phyloP scores from a whole-genome alignment of 2,888 invertebrate species.

The Tryphoninae sp. region DNA sequence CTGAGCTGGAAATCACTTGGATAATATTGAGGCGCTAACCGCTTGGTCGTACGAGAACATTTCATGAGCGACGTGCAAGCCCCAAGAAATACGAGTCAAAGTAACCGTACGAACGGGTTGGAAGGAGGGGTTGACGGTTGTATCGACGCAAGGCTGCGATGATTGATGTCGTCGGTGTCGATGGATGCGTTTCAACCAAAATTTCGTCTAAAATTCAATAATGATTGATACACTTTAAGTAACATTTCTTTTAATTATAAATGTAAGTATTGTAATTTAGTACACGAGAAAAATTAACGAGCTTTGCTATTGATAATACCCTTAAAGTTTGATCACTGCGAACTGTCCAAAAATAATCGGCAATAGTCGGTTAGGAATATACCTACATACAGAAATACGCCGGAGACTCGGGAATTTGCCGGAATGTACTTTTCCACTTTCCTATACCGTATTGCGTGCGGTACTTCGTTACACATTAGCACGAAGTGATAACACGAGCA shows the following conservation, averaged over 20 bases:
- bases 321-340: no score
- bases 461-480: conserved; percentile 37
- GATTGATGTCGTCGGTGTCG: no score
- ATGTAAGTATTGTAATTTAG: no score
- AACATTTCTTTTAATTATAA: no score
- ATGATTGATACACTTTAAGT: no score
- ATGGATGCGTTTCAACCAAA: no score
- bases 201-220: no score
- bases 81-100: neutral
- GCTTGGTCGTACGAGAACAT: neutral
- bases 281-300: no score
- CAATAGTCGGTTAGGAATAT: conserved; percentile 14
- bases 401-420: conserved; percentile 21
- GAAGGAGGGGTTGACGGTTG: neutral
- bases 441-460: neutral
- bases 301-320: no score
- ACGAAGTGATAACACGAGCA: conserved; percentile 30
- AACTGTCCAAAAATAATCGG: neutral
- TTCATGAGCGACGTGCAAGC: conserved; percentile 1
- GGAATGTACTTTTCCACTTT: conserved; percentile 31
- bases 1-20: conserved; percentile 21
- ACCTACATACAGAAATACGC: conserved; percentile 6
- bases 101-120: neutral
- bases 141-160: no score
- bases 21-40: conserved; percentile 23